A percentile compares a stretch with the other conserved stretches of the same genome.
Evolutionary conservation across 1,140 invertebrate genomes (phyloP).

Genomic region (Cryptotermes secundus): DNA sequence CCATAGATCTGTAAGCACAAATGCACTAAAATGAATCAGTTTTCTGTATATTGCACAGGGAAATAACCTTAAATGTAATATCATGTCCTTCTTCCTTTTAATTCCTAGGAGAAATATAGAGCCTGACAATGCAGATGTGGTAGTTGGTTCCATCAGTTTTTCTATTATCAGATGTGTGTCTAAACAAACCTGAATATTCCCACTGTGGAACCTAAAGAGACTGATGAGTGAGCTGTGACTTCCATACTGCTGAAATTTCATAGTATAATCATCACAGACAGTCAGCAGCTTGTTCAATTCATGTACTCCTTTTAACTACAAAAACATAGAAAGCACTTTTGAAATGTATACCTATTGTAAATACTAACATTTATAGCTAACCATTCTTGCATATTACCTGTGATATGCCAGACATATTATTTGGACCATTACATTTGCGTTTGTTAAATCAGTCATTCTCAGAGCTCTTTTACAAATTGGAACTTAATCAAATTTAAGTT

Average conservation of each 20-base stretch:
- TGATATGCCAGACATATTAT: slow-evolving; percentile 17
- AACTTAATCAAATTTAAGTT: slow-evolving; percentile 48
- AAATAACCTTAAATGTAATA: too few species aligned
- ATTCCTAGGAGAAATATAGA: not conserved
- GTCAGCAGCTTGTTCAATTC: not conserved
- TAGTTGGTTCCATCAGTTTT: too few species aligned
- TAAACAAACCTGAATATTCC: not conserved
- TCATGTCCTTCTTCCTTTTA: too few species aligned
- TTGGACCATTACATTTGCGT: not conserved
- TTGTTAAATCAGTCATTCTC: not conserved
- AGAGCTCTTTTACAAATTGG: not conserved
- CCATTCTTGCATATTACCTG: not conserved
- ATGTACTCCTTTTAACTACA: not conserved
- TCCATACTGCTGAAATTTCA: not conserved
- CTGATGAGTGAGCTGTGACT: not conserved
- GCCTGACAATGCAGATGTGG: not conserved
- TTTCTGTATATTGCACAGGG: too few species aligned
- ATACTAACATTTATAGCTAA: not conserved
- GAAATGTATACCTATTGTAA: not conserved
- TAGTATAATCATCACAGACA: not conserved
- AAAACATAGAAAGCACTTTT: not conserved
- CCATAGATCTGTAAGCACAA: too few species aligned
- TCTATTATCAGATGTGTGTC: not conserved
- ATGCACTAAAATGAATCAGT: too few species aligned
- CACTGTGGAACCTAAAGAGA: not conserved